These are phyloP conservation scores for Galeopterus variegatus DNA, from an alignment of 2,113 vertebrate genomes.

Conservation along the genomic window DNA sequence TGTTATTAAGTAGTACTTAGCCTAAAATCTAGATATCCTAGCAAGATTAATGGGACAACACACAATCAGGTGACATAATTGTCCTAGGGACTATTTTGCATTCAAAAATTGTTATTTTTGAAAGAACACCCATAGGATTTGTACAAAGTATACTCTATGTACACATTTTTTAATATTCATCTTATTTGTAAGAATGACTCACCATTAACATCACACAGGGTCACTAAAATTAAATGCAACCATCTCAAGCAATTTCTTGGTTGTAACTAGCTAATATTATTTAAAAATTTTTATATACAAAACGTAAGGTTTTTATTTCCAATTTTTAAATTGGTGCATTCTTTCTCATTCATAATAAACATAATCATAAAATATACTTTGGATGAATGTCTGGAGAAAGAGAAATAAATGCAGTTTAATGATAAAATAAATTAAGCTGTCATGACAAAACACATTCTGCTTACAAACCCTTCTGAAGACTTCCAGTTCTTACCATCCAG, in stretches of 20 bases:
- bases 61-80: not conserved
- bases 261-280: not conserved
- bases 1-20: not conserved
- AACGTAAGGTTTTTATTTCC: not conserved
- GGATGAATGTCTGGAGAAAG: not conserved
- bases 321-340: not conserved
- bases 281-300: not conserved
- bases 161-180: not conserved
- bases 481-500: not conserved
- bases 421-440: conserved; percentile 3
- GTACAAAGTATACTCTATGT: not conserved
- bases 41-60: not conserved
- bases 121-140: not conserved
- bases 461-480: not conserved
- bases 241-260: not conserved
- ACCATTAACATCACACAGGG: not conserved
- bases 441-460: not conserved
- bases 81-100: not conserved
- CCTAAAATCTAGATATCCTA: not conserved
- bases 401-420: not conserved
- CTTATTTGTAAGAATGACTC: not conserved
- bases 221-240: not conserved
- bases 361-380: conserved; percentile 25
- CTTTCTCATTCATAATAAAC: not conserved
- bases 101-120: not conserved